A percentile compares a stretch with the other conserved stretches of the same genome.
Conservation (phyloP, 2,113 vertebrate genomes). For the Larimichthys crocea region DNA sequence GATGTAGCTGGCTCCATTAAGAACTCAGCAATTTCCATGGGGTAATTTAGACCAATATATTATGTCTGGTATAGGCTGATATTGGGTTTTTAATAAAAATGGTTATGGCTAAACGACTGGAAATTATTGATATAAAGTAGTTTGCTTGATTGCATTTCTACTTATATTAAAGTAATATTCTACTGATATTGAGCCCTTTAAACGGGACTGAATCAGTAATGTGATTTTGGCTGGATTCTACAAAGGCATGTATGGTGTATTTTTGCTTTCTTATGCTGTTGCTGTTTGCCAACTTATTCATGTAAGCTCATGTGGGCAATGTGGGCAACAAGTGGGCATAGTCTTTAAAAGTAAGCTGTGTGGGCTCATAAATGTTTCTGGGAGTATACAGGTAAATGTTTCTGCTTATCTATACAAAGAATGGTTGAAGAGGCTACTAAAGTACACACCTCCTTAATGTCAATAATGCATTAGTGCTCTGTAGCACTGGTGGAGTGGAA, state of each 20-base stretch:
- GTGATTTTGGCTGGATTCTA: background rate
- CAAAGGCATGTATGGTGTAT: background rate
- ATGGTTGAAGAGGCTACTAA: background rate
- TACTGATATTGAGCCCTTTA: background rate
- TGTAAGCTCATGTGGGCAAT: background rate
- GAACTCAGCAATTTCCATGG: conserved; percentile 30
- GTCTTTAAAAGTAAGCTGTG: background rate
- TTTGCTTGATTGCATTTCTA: conserved; percentile 2
- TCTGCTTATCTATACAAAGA: background rate
- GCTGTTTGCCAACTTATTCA: background rate
- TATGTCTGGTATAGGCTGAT: conserved; percentile 13
- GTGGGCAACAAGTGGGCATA: background rate
- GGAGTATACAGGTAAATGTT: background rate
- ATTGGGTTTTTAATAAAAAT: conserved; percentile 6
- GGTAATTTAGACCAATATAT: background rate
- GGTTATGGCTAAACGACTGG: background rate
- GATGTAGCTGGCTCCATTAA: conserved; percentile 19
- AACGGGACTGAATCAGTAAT: background rate
- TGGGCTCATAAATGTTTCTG: background rate
- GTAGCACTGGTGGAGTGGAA: background rate
- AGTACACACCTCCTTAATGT: background rate
- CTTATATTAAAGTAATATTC: conserved; percentile 1
- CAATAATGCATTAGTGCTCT: background rate
- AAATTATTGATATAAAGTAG: background rate
- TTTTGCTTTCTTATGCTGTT: background rate